phyloP scores from a whole-genome alignment of 2,113 vertebrate genomes.

The Takifugu bimaculatus region DNA sequence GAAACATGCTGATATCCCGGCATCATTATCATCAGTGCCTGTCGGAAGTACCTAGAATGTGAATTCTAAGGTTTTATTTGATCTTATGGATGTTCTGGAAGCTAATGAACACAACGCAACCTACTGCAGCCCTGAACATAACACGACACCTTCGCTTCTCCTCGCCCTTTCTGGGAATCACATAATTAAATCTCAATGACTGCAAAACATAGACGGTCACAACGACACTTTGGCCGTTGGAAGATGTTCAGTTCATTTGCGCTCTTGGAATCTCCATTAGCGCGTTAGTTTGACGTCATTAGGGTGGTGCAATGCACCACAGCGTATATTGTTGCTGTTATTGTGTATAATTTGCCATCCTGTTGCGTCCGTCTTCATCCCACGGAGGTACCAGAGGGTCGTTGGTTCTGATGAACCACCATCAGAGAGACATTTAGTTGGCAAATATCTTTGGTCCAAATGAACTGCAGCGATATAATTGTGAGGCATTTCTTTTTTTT shows the following conservation, averaged over 20 bases:
- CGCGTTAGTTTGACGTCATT: slow-evolving; percentile 32
- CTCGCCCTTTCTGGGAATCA: slow-evolving; percentile 42
- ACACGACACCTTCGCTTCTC: slow-evolving; percentile 27
- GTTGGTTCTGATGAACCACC: slow-evolving; percentile 46
- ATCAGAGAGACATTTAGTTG: slow-evolving; percentile 44
- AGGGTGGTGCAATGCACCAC: slow-evolving; percentile 30
- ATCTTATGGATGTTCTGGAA: slow-evolving; percentile 41
- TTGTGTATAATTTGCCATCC: slow-evolving; percentile 48
- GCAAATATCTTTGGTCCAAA: slow-evolving; percentile 50
- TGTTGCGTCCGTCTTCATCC: slow-evolving; percentile 47
- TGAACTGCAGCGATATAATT: slow-evolving; percentile 61
- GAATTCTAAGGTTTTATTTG: slow-evolving; percentile 35
- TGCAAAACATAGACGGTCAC: slow-evolving; percentile 20
- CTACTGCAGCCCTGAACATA: slow-evolving; percentile 20
- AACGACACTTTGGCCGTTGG: background rate
- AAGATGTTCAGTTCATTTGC: slow-evolving; percentile 29
- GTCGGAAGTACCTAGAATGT: slow-evolving; percentile 14
- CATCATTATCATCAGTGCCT: slow-evolving; percentile 45
- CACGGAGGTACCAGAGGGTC: slow-evolving; percentile 37
- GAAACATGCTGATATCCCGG: slow-evolving; percentile 26
- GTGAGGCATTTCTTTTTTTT: slow-evolving; percentile 53
- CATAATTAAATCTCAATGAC: slow-evolving; percentile 47
- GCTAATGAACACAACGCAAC: slow-evolving; percentile 48
- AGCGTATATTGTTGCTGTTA: slow-evolving; percentile 30
- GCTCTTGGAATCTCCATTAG: slow-evolving; percentile 46